phyloP scores from a whole-genome alignment of 1,140 invertebrate species.

The Delia radicum region DNA sequence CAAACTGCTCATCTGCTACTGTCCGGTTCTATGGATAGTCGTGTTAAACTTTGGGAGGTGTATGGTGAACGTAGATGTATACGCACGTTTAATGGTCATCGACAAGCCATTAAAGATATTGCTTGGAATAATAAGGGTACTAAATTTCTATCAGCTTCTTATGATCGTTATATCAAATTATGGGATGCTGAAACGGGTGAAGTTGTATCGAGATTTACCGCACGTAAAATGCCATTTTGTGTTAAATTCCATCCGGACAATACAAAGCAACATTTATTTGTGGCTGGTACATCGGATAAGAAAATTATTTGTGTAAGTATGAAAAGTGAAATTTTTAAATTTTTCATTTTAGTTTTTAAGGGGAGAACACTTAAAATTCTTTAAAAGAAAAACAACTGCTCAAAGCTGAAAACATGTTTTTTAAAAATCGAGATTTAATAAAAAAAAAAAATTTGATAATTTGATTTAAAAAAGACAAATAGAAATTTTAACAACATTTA shows the following conservation, averaged over 20 bases:
- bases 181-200: conserved; percentile 99
- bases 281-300: conserved; percentile 97
- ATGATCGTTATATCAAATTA: conserved; percentile 92
- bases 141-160: conserved; percentile 91
- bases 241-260: conserved; percentile 97
- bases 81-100: conserved; percentile 95
- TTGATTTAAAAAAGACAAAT: too few species aligned
- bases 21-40: conserved; percentile 94
- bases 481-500: too few species aligned
- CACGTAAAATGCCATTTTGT: conserved; percentile 94
- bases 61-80: conserved; percentile 93
- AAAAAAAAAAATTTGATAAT: too few species aligned
- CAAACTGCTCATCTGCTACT: conserved; percentile 91
- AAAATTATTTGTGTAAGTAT: conserved; percentile 95
- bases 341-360: too few species aligned
- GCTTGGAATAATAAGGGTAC: conserved; percentile 94
- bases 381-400: too few species aligned
- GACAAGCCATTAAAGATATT: conserved; percentile 94
- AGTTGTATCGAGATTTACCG: conserved; percentile 89
- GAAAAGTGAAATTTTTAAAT: background rate
- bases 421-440: too few species aligned
- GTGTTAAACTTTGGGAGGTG: conserved; percentile 98
- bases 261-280: conserved; percentile 96
- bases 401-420: too few species aligned
- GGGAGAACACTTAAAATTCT: too few species aligned